Base-by-base conservation (phyloP, 2,113 vertebrate species). In the Myotis brandtii region DNA sequence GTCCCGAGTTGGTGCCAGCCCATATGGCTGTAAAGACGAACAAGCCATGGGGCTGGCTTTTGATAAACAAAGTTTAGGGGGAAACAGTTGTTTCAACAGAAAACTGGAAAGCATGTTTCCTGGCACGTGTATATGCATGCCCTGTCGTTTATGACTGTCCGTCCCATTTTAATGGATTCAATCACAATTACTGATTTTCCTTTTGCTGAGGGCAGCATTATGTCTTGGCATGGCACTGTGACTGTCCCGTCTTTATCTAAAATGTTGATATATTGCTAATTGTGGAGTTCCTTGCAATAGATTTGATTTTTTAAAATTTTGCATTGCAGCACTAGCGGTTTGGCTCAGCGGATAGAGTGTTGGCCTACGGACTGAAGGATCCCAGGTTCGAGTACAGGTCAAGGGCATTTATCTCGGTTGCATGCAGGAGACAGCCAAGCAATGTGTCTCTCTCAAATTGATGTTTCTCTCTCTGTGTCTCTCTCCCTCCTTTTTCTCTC, bases 291-390 rank as follows among this genome's bases (percentile, higher is more conserved):
- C 85, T 34, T 43, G 11, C 16, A 70, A 20, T 83, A 18, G 54
- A 93, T 89, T n/a, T 73, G 12, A 54, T 23, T 81, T 93, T 86
- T 75, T 4, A 27, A 86, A 86, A 48, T 54, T 54, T 54, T 54
- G 54, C 54, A 21, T 54, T 21, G 54, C 20, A 54, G 18, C 20
- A 7, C 54, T 54, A 54, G 54, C 20, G 1, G 18, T 54, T 54
- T 54, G 54, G 54, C 54, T 54, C 7, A 54, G 20, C 21, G 54
- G 7, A 54, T 54, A 54, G 54, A 54, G 54, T 54, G 54, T 21
- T 54, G 54, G 54, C 54, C 54, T 18, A 54, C 7, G 54, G 54
- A 54, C 54, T 54, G 54, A 54, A 54, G 54, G 54, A 54, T 54
- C 54, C 54, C 54, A 54, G 54, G 54, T 54, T 20, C 20, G 18